These are phyloP conservation scores for Thysanoteuthis rhombus DNA, from an alignment of 2,888 invertebrate species.

Conservation along the genomic window DNA sequence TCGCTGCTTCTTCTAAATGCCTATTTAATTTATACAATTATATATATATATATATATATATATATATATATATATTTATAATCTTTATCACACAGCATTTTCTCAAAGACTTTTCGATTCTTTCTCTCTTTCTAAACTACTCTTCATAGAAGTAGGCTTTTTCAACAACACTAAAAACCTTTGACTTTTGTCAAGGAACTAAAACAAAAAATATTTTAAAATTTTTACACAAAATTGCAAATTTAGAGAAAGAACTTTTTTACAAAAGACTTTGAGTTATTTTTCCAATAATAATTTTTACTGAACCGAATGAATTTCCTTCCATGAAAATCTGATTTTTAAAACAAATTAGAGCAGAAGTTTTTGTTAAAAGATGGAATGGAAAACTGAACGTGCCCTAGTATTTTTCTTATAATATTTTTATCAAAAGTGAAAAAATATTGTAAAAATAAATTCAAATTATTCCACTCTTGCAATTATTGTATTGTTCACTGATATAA, in stretches of 20 bases:
- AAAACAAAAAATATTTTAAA: background rate
- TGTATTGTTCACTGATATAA: background rate
- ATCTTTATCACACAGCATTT: background rate
- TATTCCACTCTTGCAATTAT: background rate
- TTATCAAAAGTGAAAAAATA: background rate
- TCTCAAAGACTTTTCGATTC: background rate
- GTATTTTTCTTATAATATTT: background rate
- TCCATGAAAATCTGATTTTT: background rate
- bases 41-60: background rate
- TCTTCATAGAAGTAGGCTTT: background rate
- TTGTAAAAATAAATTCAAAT: background rate
- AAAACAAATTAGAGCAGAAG: background rate
- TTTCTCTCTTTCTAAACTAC: background rate
- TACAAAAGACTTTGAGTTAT: background rate
- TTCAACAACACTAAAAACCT: background rate
- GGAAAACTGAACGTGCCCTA: background rate
- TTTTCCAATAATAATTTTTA: background rate
- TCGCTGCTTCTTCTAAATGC: background rate
- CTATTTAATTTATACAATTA: background rate
- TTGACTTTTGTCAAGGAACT: background rate
- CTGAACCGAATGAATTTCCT: background rate
- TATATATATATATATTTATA: background rate
- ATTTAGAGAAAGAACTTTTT: background rate
- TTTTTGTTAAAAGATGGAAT: background rate
- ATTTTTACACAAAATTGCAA: background rate